Evolutionary conservation across 2,113 vertebrate genomes (phyloP), one percentile per base, ranked within the genome.

Genomic region (Eubucco bourcierii): DNA sequence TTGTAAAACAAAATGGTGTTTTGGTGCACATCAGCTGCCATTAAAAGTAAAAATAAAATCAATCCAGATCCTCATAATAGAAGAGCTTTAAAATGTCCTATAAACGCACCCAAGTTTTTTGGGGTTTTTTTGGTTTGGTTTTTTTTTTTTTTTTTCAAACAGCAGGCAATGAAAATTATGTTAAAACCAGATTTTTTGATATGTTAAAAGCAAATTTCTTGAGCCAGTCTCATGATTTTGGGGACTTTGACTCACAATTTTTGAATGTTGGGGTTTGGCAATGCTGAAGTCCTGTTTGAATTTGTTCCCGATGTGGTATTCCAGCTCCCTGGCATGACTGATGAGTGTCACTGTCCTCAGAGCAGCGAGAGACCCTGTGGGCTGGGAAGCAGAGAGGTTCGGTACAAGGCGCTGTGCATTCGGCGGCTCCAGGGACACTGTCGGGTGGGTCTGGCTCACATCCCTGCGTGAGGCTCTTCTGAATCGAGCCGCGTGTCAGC

Each of bases 221-320:
- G 1, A 91, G 79, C 60, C 34, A 66, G 47, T 95, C 53, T 34
- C 61, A 39, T 78, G 82, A 53, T 85, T 91, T 93, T 80, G 34
- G 82, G 65, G 90, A 91, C 70, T 55, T 94, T 94, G 93, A 92
- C 87, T 94, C 84, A 89, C 46, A 56, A 92, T 75, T 90, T 92
- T 92, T 94, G 87, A 83, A 95, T 65, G 87, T 61, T 58, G 68
- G 89, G 90, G 73, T 84, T 94, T 96, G 95, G 86, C 95, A 94
- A 16, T 2, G 1, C 29, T 53, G 0, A 72, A 81, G 59, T 72
- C 77, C n/a, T 2, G 58, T 88, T 33, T 61, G 84, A 91, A 81
- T 94, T 84, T 75, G 88, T 78, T 93, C 94, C 88, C 18, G 1
- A 53, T 87, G 59, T 59, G 74, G 66, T 86, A 58, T 87, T 68